Evolutionary conservation across 2,888 invertebrate species (phyloP), one percentile per base, ranked within the genome.

Genomic region (Agrilus mali): DNA sequence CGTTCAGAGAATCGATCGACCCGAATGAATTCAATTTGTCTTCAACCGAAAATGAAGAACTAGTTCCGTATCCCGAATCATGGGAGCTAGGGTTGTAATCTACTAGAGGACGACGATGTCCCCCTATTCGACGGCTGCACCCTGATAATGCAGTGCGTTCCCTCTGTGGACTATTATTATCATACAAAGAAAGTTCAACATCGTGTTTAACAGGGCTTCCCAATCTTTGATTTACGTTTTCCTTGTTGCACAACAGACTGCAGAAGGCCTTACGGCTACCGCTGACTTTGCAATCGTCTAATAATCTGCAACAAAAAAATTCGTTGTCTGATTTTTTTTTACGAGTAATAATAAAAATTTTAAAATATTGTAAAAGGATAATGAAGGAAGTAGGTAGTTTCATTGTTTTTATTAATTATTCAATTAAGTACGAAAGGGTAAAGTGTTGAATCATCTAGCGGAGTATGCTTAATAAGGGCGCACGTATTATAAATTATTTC

Each of bases 1-100:
- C 80, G 59, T 80, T 78, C 57, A 72, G 71, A 15, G 76, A 76
- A 45, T 74, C 74, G 60, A 68, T 66, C 27, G 77, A 77, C 31
- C 71, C 74, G 15, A 75, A 63, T 43, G 50, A 66, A 52, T 39
- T 59, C 47, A 53, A 59, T 44, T 50, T 55, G 43, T 59, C 57
- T 38, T 53, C 52, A 8, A 63, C 62, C 7, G 61, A 60, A 40
- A 43, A 39, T 27, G 59, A 53, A 49, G 60, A 66, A 49, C 65
- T 63, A 4, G 66, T 65, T 10, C 69, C 69, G 53, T 72, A 77
- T 7, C 75, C 77, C 45, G 75, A 77, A 60, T 77, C 77, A 53
- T 71, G 73, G 17, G 77, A 77, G 55, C 72, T 74, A 5, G 69
- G 64, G 52, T 76, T 74, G 49, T 66, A 65, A 51, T 72, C 69